phyloP scores from a whole-genome alignment of 1,140 invertebrate genomes.

The Caenorhabditis latens region DNA sequence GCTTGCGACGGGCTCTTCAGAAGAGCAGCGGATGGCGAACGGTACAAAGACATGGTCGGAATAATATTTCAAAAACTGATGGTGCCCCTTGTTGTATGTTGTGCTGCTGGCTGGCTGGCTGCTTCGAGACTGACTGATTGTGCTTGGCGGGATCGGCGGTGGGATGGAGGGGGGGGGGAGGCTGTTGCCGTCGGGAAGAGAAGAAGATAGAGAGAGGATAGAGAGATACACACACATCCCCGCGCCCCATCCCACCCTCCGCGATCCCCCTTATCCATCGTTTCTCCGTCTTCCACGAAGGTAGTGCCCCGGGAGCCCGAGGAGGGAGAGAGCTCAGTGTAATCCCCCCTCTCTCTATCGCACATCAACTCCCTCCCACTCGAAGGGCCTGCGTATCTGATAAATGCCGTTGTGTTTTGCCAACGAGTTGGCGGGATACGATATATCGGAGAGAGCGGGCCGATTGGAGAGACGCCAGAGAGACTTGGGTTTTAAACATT shows the following conservation, averaged over 20 bases:
- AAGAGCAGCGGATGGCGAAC: conserved; percentile 72
- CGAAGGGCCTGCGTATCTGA: conserved; percentile 34
- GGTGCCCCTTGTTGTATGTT: conserved; percentile 33
- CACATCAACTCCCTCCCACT: conserved; percentile 8
- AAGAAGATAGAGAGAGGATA: too few relatives aligned
- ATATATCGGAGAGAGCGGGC: background rate
- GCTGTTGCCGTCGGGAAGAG: conserved; percentile 38
- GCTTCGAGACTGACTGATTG: conserved; percentile 57
- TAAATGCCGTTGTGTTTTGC: conserved; percentile 46
- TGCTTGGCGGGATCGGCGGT: background rate
- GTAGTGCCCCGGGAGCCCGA: background rate
- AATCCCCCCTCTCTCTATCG: background rate
- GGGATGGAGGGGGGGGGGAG: background rate
- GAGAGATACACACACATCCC: background rate
- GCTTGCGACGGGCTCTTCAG: conserved; percentile 74
- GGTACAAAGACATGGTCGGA: conserved; percentile 68
- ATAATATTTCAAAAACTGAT: background rate
- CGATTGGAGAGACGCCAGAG: background rate
- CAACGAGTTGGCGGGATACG: conserved; percentile 48
- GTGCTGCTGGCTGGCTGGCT: conserved; percentile 59
- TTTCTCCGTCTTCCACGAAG: background rate
- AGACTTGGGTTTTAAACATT: conserved; percentile 43
- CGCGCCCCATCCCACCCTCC: conserved; percentile 8
- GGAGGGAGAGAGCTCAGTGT: conserved; percentile 11
- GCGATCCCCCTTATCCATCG: too few relatives aligned